Conservation (phyloP, 2,888 invertebrate genomes). For the Nomada fabriciana region DNA sequence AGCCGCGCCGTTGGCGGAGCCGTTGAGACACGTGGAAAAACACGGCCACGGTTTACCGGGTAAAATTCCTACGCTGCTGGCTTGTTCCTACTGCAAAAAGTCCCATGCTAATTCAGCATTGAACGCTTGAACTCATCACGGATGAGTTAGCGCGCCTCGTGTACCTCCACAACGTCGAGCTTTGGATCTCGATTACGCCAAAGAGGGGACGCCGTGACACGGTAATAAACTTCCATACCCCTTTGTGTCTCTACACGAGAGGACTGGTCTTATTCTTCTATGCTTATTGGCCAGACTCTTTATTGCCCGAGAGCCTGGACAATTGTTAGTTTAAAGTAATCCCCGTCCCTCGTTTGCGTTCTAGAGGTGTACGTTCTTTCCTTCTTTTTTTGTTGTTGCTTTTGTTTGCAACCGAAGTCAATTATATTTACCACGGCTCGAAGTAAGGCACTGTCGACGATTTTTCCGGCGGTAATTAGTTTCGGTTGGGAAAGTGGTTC, state of each 20-base stretch:
- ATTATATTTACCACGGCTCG: too few species aligned
- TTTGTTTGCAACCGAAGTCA: too few species aligned
- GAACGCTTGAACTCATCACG: constrained; percentile 54
- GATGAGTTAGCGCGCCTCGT: constrained; percentile 53
- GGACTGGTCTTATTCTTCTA: constrained; percentile 1
- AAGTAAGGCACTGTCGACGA: too few species aligned
- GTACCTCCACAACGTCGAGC: constrained; percentile 39
- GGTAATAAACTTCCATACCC: constrained; percentile 36
- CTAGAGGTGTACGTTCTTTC: too few species aligned
- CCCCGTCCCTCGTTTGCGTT: too few species aligned
- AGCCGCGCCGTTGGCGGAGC: constrained; percentile 10
- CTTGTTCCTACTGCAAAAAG: constrained; percentile 54
- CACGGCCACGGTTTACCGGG: constrained; percentile 59
- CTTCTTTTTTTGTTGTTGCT: too few species aligned
- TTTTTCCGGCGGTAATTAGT: too few species aligned
- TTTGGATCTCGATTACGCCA: constrained; percentile 35
- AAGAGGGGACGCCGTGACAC: constrained; percentile 21
- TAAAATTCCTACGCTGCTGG: constrained; percentile 75
- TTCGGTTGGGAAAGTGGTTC: too few species aligned
- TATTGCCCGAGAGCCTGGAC: too few species aligned
- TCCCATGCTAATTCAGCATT: constrained; percentile 64
- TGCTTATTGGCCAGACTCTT: neutral
- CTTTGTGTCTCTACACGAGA: constrained; percentile 4
- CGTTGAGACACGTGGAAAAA: constrained; percentile 68
- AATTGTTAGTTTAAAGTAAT: too few species aligned